These are phyloP conservation scores for Saguinus oedipus DNA, from an alignment of 2,797 vertebrate genomes.

Conservation along the genomic window DNA sequence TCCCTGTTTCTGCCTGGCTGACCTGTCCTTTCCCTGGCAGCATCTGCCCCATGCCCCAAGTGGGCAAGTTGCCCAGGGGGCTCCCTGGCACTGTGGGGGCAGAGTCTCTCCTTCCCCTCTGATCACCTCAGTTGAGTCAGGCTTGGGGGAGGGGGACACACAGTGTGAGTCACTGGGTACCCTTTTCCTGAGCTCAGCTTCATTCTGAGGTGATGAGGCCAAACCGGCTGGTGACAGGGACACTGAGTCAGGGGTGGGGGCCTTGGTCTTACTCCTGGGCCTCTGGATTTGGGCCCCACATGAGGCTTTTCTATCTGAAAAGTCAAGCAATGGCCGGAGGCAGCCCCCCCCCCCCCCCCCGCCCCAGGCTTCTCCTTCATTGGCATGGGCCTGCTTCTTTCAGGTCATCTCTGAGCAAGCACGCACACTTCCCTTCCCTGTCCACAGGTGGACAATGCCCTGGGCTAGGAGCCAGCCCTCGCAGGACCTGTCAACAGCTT, in stretches of 20 bases:
- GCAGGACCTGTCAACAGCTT: slow-evolving; percentile 18
- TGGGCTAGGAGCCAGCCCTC: slow-evolving; percentile 64
- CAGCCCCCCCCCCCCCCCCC: background rate
- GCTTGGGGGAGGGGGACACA: background rate
- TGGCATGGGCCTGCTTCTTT: background rate
- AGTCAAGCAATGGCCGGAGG: background rate
- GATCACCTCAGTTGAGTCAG: slow-evolving; percentile 67
- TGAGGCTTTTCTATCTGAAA: slow-evolving; percentile 24
- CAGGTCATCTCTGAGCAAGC: background rate
- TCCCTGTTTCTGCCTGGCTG: slow-evolving; percentile 48
- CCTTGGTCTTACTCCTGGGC: background rate
- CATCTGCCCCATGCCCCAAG: background rate
- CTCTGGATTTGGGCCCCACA: background rate
- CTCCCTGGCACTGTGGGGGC: slow-evolving; percentile 23
- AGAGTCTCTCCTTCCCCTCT: background rate
- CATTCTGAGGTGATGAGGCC: slow-evolving; percentile 67
- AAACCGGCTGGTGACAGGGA: slow-evolving; percentile 40
- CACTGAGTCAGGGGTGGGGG: slow-evolving; percentile 61
- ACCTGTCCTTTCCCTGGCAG: background rate
- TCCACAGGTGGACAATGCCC: slow-evolving; percentile 69
- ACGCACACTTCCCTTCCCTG: slow-evolving; percentile 30
- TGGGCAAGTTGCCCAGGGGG: slow-evolving; percentile 65
- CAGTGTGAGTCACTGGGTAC: slow-evolving; percentile 68
- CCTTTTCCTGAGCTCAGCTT: slow-evolving; percentile 66
- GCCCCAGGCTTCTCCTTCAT: background rate